Percentiles rank a stretch among this genome's conserved stretches.
Conservation (phyloP, 2,113 vertebrate genomes). For the Bubalus kerabau region DNA sequence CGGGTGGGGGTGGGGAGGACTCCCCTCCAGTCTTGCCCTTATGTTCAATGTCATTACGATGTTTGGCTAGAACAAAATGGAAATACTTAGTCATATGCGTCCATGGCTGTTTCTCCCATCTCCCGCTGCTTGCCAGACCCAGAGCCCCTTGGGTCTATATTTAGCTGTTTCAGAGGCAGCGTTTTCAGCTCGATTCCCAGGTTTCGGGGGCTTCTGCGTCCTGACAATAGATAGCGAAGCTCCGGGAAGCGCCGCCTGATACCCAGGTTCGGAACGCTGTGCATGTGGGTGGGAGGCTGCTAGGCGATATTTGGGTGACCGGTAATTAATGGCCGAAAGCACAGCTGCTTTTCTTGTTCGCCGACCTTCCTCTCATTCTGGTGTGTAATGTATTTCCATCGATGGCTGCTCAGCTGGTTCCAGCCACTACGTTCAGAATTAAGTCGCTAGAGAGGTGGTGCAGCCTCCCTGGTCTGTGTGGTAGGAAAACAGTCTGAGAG, state of each 20-base stretch:
- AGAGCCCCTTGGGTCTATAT: slow-evolving; percentile 51
- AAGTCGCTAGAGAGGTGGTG: slow-evolving; percentile 69
- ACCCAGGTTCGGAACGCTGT: slow-evolving; percentile 50
- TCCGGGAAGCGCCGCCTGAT: slow-evolving; percentile 62
- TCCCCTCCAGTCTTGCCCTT: slow-evolving; percentile 57
- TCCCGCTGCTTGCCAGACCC: background rate
- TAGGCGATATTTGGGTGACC: slow-evolving; percentile 66
- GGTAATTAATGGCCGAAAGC: slow-evolving; percentile 82
- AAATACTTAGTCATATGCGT: slow-evolving; percentile 59
- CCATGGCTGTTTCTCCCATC: slow-evolving; percentile 1
- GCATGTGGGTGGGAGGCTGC: slow-evolving; percentile 41
- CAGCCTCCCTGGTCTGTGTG: slow-evolving; percentile 46
- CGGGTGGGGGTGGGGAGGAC: slow-evolving; percentile 62
- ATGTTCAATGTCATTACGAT: slow-evolving; percentile 65
- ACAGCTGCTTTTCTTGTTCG: slow-evolving; percentile 64
- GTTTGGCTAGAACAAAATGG: slow-evolving; percentile 58
- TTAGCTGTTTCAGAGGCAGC: slow-evolving; percentile 43
- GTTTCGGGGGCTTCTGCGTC: slow-evolving; percentile 46
- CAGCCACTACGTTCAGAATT: slow-evolving; percentile 48
- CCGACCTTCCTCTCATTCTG: slow-evolving; percentile 66
- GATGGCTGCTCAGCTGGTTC: slow-evolving; percentile 69
- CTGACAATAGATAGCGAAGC: slow-evolving; percentile 47
- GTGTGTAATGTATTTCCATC: slow-evolving; percentile 72
- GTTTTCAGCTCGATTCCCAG: slow-evolving; percentile 22
- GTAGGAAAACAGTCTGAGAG: slow-evolving; percentile 24